Evolutionary conservation across 2,113 vertebrate species (phyloP), one percentile per base, ranked within the genome.

Genomic region (Amphiprion percula): DNA sequence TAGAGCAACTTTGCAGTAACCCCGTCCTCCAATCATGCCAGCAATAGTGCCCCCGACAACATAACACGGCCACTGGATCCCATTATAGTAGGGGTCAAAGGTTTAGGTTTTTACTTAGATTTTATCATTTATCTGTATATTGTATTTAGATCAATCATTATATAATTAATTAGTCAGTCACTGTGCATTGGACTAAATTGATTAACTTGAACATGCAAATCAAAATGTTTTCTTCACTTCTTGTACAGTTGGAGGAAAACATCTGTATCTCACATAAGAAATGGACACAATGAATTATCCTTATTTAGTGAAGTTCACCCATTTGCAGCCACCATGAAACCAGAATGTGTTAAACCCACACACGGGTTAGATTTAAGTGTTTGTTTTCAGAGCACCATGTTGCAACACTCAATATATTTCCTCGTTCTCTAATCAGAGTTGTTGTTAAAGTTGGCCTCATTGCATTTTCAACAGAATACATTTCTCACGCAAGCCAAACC

Each of bases 401-500:
- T 64, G 46, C 15, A 65, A 10, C 11, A 44, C 49, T 59, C 24
- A 73, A 30, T 33, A 16, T 28, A 8, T 54, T 68, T 28, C 37
- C 23, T 64, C 41, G 11, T 52, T 58, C 21, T n/a, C 28, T 55
- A 49, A 65, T 59, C 55, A 33, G 23, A 21, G 1, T 30, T 46
- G 56, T 68, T 60, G 56, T 68, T 41, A 21, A 76, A 75, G 26
- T n/a, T 16, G 47, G 50, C 60, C 76, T 62, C 19, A 14, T 33
- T 64, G 46, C 30, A 58, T 44, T 55, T 63, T 23, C 50, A 15
- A 63, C 69, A 46, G 56, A 81, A 79, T 50, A 14, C 41, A 49
- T 72, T 49, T 50, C 39, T 58, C 46, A 23, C 67, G 61, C 39
- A 73, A 80, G 62, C 56, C 75, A 78, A 85, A 75, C 65, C 77